Conservation (phyloP, 2,797 vertebrate species). For the Cetoscarus ocellatus region DNA sequence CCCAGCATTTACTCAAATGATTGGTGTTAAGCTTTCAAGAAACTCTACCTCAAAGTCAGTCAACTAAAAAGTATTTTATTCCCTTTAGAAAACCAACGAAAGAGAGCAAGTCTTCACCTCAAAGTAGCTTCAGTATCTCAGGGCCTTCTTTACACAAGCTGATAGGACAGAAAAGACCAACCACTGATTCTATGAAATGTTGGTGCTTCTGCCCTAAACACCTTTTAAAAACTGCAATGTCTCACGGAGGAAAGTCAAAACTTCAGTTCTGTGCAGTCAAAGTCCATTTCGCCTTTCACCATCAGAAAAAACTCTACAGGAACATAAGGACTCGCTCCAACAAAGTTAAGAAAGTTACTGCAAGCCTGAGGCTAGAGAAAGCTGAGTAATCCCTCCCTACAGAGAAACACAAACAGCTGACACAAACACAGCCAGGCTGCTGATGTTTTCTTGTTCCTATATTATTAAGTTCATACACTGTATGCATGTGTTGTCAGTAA, state of each 20-base stretch:
- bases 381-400: slow-evolving; percentile 1
- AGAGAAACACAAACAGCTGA: slow-evolving; percentile 38
- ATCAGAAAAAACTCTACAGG: slow-evolving; percentile 8
- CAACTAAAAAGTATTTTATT: not conserved
- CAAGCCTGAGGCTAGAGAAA: slow-evolving; percentile 3
- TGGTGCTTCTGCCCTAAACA: not conserved
- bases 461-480: not conserved
- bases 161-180: not conserved
- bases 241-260: not conserved
- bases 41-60: not conserved
- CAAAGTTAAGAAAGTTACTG: slow-evolving; percentile 6
- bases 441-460: slow-evolving; percentile 12
- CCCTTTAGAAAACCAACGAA: not conserved
- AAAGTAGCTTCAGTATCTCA: not conserved
- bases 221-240: slow-evolving; percentile 11
- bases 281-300: slow-evolving; percentile 1
- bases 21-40: not conserved
- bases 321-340: slow-evolving; percentile 13
- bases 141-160: not conserved
- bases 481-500: not conserved
- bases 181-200: not conserved
- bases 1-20: not conserved
- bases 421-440: slow-evolving; percentile 19
- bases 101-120: not conserved
- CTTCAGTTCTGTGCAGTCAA: slow-evolving; percentile 13